Percentiles rank a stretch among this genome's conserved stretches.
phyloP scores from a whole-genome alignment of 2,797 vertebrate species.

The Bovichtus variegatus region DNA sequence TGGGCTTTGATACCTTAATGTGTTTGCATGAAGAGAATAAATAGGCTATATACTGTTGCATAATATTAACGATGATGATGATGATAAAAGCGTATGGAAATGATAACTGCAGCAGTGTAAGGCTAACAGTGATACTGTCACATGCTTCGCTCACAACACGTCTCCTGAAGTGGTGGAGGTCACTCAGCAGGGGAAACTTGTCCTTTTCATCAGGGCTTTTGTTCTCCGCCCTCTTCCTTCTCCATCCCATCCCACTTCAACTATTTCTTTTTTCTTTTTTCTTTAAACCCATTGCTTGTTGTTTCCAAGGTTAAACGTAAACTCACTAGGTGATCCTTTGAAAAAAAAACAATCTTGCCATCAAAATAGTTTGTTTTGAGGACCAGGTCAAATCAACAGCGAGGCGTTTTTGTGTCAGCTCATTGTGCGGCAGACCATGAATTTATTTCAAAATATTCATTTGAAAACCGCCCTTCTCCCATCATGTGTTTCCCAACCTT shows the following conservation, averaged over 20 bases:
- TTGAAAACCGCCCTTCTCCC: background rate
- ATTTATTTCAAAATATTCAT: conserved; percentile 40
- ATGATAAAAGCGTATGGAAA: too few species aligned
- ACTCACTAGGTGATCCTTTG: conserved; percentile 17
- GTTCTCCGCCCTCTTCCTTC: conserved; percentile 37
- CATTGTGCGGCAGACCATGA: conserved; percentile 42
- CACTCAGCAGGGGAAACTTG: conserved; percentile 51
- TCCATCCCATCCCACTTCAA: conserved; percentile 13
- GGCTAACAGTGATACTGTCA: conserved; percentile 16
- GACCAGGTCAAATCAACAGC: conserved; percentile 10
- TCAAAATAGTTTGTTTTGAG: conserved; percentile 30
- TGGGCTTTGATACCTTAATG: background rate
- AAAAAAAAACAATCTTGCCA: background rate
- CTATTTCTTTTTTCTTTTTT: conserved; percentile 1
- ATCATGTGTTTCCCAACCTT: conserved; percentile 32
- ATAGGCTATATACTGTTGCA: background rate
- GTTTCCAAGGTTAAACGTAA: conserved; percentile 47
- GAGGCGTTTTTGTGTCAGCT: conserved; percentile 5
- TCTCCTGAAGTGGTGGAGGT: conserved; percentile 47
- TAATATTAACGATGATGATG: background rate
- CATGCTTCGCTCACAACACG: conserved; percentile 16
- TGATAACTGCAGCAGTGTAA: background rate
- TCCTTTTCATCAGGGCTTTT: conserved; percentile 53
- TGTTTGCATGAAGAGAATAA: background rate
- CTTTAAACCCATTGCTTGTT: conserved; percentile 10